Conservation (phyloP, 2,888 invertebrate species). For the Eupithecia centaureata region DNA sequence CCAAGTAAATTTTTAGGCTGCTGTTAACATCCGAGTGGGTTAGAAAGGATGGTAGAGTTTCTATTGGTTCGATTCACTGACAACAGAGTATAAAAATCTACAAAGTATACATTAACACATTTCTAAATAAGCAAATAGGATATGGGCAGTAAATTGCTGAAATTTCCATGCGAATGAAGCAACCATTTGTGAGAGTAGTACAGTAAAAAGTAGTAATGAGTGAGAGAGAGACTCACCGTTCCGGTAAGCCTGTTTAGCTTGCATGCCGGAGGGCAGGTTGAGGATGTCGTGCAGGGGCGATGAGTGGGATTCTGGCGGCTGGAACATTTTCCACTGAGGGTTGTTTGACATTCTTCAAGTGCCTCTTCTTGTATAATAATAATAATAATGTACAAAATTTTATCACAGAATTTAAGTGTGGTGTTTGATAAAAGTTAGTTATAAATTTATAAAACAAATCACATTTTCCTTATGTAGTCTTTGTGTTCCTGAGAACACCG, state of each 20-base stretch:
- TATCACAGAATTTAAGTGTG: slow-evolving; percentile 78
- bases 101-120: too few relatives aligned
- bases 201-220: slow-evolving; percentile 22
- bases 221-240: slow-evolving; percentile 74
- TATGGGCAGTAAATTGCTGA: too few relatives aligned
- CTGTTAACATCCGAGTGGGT: too few relatives aligned
- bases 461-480: slow-evolving; percentile 75
- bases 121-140: too few relatives aligned
- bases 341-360: slow-evolving; percentile 87
- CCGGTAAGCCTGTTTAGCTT: slow-evolving; percentile 80
- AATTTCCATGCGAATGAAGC: too few relatives aligned
- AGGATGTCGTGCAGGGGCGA: slow-evolving; percentile 93
- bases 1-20: too few relatives aligned
- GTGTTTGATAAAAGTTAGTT: slow-evolving; percentile 54
- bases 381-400: slow-evolving; percentile 69
- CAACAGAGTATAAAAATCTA: too few relatives aligned
- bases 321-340: slow-evolving; percentile 96
- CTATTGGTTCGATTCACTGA: too few relatives aligned
- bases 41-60: too few relatives aligned
- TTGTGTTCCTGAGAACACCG: slow-evolving; percentile 68
- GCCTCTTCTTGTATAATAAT: slow-evolving; percentile 79
- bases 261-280: slow-evolving; percentile 85
- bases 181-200: too few relatives aligned
- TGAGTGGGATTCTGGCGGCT: slow-evolving; percentile 93
- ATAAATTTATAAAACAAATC: slow-evolving; percentile 72